Percentiles rank a stretch among this genome's conserved stretches.
These are phyloP conservation scores for Bovichtus variegatus DNA, from an alignment of 2,797 vertebrate genomes.

Conservation along the genomic window DNA sequence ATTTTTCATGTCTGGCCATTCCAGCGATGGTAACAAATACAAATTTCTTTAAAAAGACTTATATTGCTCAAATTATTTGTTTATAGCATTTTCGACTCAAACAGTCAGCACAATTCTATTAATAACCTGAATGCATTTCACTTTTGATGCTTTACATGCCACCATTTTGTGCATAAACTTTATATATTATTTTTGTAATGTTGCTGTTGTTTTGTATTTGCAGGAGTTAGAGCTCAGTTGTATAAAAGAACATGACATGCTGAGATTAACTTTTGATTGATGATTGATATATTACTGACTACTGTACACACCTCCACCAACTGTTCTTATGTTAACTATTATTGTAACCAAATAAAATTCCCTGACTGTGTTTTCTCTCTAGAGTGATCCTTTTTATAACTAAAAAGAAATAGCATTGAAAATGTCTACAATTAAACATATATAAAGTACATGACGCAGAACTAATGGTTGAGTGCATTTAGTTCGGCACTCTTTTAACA, in stretches of 20 bases:
- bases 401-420: background rate
- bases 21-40: conserved; percentile 8
- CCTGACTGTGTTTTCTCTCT: conserved; percentile 68
- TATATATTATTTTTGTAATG: conserved; percentile 69
- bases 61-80: conserved; percentile 31
- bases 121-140: conserved; percentile 59
- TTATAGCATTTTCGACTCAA: conserved; percentile 38
- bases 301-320: conserved; percentile 82
- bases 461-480: background rate
- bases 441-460: background rate
- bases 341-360: conserved; percentile 81
- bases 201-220: conserved; percentile 68
- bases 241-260: conserved; percentile 64
- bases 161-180: conserved; percentile 49
- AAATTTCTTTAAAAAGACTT: conserved; percentile 15
- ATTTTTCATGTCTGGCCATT: conserved; percentile 7
- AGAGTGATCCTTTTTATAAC: conserved; percentile 16
- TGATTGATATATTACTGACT: conserved; percentile 79
- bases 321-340: conserved; percentile 70
- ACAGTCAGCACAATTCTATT: conserved; percentile 33
- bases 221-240: conserved; percentile 60
- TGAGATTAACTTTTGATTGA: conserved; percentile 64
- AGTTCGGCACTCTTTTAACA: conserved; percentile 14
- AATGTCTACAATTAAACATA: background rate
- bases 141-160: conserved; percentile 50